phyloP scores from a whole-genome alignment of 2,113 vertebrate species.

The Salminus brasiliensis region DNA sequence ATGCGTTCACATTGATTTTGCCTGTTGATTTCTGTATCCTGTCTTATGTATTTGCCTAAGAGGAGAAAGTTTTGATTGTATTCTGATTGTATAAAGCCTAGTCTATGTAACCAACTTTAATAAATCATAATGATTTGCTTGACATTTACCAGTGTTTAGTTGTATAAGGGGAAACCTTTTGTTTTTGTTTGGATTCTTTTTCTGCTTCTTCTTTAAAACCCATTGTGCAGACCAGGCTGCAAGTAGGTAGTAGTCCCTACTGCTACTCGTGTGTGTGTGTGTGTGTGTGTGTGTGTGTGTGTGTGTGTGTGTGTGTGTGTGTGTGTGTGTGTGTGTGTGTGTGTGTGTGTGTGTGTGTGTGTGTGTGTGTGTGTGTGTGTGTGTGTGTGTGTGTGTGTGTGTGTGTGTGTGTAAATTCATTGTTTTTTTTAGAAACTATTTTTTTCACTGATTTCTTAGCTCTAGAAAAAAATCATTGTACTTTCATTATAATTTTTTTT shows the following conservation, averaged over 20 bases:
- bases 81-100: neutral
- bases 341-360: neutral
- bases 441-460: neutral
- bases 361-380: neutral
- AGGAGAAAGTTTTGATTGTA: neutral
- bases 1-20: neutral
- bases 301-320: neutral
- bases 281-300: too few relatives aligned
- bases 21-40: neutral
- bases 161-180: too few relatives aligned
- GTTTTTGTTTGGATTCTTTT: too few relatives aligned
- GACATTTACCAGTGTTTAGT: neutral
- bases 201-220: too few relatives aligned
- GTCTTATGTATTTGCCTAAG: neutral
- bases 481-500: too few relatives aligned
- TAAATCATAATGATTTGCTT: conserved; percentile 28
- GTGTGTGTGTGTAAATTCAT: neutral
- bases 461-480: too few relatives aligned
- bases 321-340: neutral
- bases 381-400: neutral
- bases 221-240: too few relatives aligned
- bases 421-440: neutral
- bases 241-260: too few relatives aligned
- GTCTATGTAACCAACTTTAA: conserved; percentile 1
- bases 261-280: too few relatives aligned